These are phyloP conservation scores for Crypturellus tataupa DNA, from an alignment of 2,797 vertebrate genomes.

Conservation along the genomic window DNA sequence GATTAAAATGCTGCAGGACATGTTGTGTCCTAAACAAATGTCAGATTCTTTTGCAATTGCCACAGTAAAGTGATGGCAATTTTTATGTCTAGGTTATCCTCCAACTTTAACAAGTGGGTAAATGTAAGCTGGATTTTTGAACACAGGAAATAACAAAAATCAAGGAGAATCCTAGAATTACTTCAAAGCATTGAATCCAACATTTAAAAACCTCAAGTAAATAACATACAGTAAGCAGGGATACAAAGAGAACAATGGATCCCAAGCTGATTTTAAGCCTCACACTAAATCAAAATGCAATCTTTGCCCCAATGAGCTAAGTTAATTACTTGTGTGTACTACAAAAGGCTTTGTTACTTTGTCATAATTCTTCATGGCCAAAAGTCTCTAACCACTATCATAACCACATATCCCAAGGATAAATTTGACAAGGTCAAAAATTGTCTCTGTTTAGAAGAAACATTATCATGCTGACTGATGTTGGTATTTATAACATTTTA, in stretches of 20 bases:
- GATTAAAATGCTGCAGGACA: slow-evolving; percentile 37
- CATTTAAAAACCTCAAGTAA: neutral
- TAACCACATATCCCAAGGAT: slow-evolving; percentile 24
- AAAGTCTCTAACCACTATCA: slow-evolving; percentile 11
- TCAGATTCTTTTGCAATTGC: slow-evolving; percentile 45
- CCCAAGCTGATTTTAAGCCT: neutral
- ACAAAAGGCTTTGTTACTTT: slow-evolving; percentile 31
- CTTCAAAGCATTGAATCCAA: neutral
- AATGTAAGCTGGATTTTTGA: neutral
- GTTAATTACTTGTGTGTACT: neutral
- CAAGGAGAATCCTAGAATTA: neutral
- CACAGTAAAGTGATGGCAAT: slow-evolving; percentile 29
- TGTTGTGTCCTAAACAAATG: slow-evolving; percentile 51
- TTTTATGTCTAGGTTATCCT: slow-evolving; percentile 17
- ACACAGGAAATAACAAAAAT: neutral
- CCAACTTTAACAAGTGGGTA: neutral
- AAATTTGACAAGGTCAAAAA: slow-evolving; percentile 38
- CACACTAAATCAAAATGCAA: slow-evolving; percentile 31
- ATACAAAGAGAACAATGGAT: slow-evolving; percentile 27
- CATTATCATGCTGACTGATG: neutral
- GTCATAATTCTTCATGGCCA: slow-evolving; percentile 31
- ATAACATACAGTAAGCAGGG: neutral
- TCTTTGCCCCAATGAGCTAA: neutral
- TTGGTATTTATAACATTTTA: neutral
- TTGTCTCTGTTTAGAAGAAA: slow-evolving; percentile 10